Evolutionary conservation across 2,113 vertebrate species (phyloP).

Genomic region (Rutilus rutilus): DNA sequence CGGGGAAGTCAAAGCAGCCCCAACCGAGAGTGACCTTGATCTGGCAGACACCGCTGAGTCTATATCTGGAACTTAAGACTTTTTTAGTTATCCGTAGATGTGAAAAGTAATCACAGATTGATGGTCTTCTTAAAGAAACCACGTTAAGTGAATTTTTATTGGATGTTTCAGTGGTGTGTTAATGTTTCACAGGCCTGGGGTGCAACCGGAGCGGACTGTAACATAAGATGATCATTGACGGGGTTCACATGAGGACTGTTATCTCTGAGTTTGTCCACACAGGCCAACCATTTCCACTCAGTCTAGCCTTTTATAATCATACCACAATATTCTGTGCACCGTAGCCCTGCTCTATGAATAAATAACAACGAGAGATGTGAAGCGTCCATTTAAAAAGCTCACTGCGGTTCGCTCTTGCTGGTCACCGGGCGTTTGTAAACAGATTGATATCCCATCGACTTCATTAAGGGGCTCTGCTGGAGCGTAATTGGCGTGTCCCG

Average conservation of each 20-base stretch:
- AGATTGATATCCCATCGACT: conserved; percentile 53
- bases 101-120: background rate
- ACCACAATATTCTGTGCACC: background rate
- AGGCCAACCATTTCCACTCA: conserved; percentile 47
- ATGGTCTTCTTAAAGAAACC: background rate
- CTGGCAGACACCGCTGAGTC: conserved; percentile 14
- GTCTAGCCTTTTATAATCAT: conserved; percentile 42
- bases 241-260: conserved; percentile 51
- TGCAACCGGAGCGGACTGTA: conserved; percentile 31
- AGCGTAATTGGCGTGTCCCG: conserved; percentile 49
- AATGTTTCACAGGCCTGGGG: background rate
- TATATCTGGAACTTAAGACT: conserved; percentile 23
- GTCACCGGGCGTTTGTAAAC: conserved; percentile 33
- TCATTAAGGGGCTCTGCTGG: conserved; percentile 53
- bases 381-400: background rate
- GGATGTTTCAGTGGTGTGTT: background rate
- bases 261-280: conserved; percentile 36
- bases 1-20: background rate
- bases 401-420: conserved; percentile 23
- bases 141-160: background rate
- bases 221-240: conserved; percentile 29
- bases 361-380: conserved; percentile 12
- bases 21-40: conserved; percentile 22
- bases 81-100: background rate
- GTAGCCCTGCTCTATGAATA: conserved; percentile 11